phyloP scores from a whole-genome alignment of 1,140 invertebrate genomes.

The Delia radicum region DNA sequence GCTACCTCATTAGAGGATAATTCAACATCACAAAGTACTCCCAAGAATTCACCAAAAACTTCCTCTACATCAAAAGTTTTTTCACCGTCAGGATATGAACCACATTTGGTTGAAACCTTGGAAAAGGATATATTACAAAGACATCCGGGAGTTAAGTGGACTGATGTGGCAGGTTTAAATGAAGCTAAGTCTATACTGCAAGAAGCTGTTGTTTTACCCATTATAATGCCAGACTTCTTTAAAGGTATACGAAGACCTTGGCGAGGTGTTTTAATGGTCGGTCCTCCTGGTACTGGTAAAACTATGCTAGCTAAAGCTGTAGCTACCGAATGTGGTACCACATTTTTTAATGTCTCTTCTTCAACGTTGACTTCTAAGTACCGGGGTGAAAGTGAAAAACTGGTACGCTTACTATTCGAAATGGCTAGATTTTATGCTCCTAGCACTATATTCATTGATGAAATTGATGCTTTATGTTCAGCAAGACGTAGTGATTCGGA shows the following conservation, averaged over 20 bases:
- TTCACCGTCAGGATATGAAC: conserved; percentile 72
- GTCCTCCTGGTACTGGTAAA: conserved; percentile 87
- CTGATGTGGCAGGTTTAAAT: conserved; percentile 93
- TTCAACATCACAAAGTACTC: conserved; percentile 36
- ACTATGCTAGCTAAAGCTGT: conserved; percentile 98
- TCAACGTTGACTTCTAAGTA: conserved; percentile 98
- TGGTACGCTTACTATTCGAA: conserved; percentile 95
- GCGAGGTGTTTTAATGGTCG: conserved; percentile 75
- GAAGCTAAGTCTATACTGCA: conserved; percentile 94
- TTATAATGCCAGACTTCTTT: conserved; percentile 98
- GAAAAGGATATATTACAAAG: conserved; percentile 97
- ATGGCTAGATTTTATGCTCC: conserved; percentile 99
- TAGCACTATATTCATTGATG: conserved; percentile 99
- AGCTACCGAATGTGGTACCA: conserved; percentile 97
- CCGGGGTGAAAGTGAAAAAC: conserved; percentile 97
- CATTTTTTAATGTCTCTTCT: conserved; percentile 98
- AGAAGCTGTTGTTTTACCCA: conserved; percentile 96
- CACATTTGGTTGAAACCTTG: conserved; percentile 75
- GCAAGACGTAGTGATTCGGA: conserved; percentile 93
- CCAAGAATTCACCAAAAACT: conserved; percentile 42
- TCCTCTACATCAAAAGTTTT: conserved; percentile 66
- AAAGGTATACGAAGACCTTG: conserved; percentile 86
- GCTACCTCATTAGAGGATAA: conserved; percentile 53
- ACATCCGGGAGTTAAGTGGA: conserved; percentile 94
- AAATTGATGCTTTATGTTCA: conserved; percentile 98